Evolutionary conservation across 92 coral and sea anemone genomes (phyloP), one percentile per base, ranked within the genome.

Genomic region (Zoanthus solanderi): DNA sequence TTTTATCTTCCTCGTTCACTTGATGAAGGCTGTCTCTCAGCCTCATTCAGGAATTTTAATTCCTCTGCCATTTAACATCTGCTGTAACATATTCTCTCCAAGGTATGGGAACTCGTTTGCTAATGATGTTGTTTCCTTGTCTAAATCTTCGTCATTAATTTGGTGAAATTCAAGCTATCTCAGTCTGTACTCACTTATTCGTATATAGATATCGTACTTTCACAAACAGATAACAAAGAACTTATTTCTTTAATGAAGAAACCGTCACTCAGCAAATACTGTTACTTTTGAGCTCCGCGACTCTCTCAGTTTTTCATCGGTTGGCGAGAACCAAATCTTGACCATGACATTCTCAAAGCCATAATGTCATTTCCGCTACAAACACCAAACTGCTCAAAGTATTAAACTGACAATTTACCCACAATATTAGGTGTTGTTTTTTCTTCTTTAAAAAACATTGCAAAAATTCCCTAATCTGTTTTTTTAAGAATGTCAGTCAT

Each of bases 151-250:
- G 23, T 23, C 23, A 23, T 23, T 23, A 23, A 23, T 23, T 23
- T 23, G 23, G 23, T 23, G 23, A 23, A 23, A 23, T 23, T 23
- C 23, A 23, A 23, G 23, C 23, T 23, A 23, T 23, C 23, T 23
- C 23, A 23, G 23, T 23, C 23, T 23, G 23, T 23, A 23, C 23
- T 23, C 23, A 23, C 23, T 23, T 23, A 23, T 23, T 23, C 23
- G 23, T 23, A 23, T 23, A 23, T 23, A 23, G 23, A 23, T 23
- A 45, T 86, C 72, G 90, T 86, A 46, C 90, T 86, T 75, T 89
- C 89, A 46, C 77, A 86, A 12, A 90, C 93, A 71, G 75, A 54
- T 75, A 90, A 85, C 31, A 90, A 76, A 56, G 63, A 52, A 66
- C 83, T 48, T 34, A 90, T 80, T 83, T 88, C 91, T 56, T 88